Base-by-base conservation (phyloP, 2,888 invertebrate species). In the Drosophila paranaensis region DNA sequence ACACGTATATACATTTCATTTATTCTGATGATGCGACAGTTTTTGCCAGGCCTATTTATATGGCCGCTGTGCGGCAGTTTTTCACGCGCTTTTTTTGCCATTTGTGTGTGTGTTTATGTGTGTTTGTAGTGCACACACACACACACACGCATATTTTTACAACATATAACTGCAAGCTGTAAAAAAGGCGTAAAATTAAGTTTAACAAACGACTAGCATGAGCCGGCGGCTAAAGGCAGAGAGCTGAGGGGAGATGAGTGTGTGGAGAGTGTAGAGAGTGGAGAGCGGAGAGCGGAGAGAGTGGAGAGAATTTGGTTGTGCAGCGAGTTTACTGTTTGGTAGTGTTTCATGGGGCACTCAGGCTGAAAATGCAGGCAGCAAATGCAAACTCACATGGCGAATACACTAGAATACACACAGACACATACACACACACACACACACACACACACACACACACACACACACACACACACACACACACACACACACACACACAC, bases 101-200 rank as follows among this genome's bases (percentile, higher is more conserved):
- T n/a, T n/a, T 50, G 60, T 20, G 20, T 20, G 20, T 20, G 60
- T 67, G 61, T 64, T 63, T 69, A 60, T 77, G 60, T 65, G 65
- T 66, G 66, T 66, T 69, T 77, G 70, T 70, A 70, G 63, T 70
- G 66, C 74, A 45, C 40, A 40, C 54, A 50, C 39, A 43, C 39
- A 42, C 72, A 61, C 71, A 73, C 14, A 10, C 10, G 10, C 48
- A 48, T 48, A 48, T 48, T 74, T 77, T 81, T 71, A 74, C 72
- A 81, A 77, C 82, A 85, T 76, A 88, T 85, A 85, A 72, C 82
- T 85, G 82, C 81, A 88, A 88, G 85, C 85, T 85, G 88, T 87
- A 85, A 85, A 85, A 85, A 85, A 75, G 88, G 88, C 85, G 88
- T 85, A 88, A 88, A 86, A 88, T 88, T 82, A 82, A 88, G 83